Conservation (phyloP, 2,888 invertebrate genomes). For the Didymodactylos carnosus region DNA sequence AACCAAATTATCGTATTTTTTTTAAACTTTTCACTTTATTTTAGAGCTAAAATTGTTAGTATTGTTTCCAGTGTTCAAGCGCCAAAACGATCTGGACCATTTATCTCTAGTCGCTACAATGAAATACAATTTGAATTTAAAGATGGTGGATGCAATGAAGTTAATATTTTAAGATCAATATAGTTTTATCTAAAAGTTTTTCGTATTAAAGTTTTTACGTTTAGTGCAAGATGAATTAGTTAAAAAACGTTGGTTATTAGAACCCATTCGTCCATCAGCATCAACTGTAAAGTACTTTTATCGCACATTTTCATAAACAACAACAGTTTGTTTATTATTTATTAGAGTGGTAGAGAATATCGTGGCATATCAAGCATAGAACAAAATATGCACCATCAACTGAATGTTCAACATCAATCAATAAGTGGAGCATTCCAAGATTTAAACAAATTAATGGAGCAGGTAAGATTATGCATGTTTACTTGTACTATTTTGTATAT, state of each 20-base stretch:
- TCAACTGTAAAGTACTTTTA: no score
- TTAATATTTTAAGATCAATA: background rate
- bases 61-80: background rate
- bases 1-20: no score
- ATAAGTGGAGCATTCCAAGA: conserved; percentile 87
- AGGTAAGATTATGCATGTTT: no score
- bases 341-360: conserved; percentile 42
- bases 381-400: conserved; percentile 66
- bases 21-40: no score
- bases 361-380: conserved; percentile 85
- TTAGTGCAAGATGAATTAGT: background rate
- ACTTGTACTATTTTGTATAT: background rate
- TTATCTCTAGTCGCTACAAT: background rate
- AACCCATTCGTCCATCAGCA: background rate
- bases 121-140: conserved; percentile 11
- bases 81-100: background rate
- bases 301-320: no score
- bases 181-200: background rate
- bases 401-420: conserved; percentile 69
- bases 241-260: background rate
- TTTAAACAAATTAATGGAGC: conserved; percentile 71
- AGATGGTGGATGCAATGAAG: conserved; percentile 14
- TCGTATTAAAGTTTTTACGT: background rate
- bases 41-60: background rate
- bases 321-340: conserved; percentile 15